Percentiles rank a stretch among this genome's conserved stretches.
Evolutionary conservation across 2,888 invertebrate species (phyloP).

Genomic region (Watsonalla binaria): DNA sequence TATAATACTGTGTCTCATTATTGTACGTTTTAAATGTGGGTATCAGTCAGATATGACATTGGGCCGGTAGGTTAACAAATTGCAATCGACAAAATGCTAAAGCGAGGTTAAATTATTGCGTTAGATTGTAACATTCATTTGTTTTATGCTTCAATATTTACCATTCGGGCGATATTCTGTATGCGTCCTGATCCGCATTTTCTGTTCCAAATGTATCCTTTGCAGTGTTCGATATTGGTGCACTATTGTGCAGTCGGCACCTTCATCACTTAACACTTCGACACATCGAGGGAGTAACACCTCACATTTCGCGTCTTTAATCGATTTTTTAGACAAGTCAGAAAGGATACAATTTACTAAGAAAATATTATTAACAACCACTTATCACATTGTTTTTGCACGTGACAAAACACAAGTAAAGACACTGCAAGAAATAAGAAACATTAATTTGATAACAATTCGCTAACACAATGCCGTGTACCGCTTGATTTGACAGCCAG

Average conservation of each 20-base stretch:
- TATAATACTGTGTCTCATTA: not conserved
- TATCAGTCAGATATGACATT: not conserved
- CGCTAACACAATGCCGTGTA: conserved; percentile 38
- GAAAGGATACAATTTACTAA: conserved; percentile 75
- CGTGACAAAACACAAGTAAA: conserved; percentile 78
- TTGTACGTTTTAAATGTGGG: not conserved
- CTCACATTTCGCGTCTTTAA: conserved; percentile 67
- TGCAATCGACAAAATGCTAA: not conserved
- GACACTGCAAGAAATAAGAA: conserved; percentile 64
- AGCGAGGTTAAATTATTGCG: not conserved
- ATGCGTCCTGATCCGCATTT: conserved; percentile 74
- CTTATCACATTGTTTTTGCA: conserved; percentile 79
- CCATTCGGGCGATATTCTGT: conserved; percentile 76
- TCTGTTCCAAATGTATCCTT: conserved; percentile 77
- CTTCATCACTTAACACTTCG: conserved; percentile 70
- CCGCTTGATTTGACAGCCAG: conserved; percentile 77
- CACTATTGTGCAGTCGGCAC: conserved; percentile 57
- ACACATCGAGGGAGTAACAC: conserved; percentile 54
- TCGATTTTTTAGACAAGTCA: conserved; percentile 51
- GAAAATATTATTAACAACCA: conserved; percentile 76
- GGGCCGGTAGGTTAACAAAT: not conserved
- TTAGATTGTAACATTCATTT: not conserved
- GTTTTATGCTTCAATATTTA: conserved; percentile 39
- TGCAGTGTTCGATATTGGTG: conserved; percentile 59
- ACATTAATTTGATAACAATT: conserved; percentile 34